Evolutionary conservation across 2,113 vertebrate species (phyloP).

Genomic region (Chelonoidis abingdonii): DNA sequence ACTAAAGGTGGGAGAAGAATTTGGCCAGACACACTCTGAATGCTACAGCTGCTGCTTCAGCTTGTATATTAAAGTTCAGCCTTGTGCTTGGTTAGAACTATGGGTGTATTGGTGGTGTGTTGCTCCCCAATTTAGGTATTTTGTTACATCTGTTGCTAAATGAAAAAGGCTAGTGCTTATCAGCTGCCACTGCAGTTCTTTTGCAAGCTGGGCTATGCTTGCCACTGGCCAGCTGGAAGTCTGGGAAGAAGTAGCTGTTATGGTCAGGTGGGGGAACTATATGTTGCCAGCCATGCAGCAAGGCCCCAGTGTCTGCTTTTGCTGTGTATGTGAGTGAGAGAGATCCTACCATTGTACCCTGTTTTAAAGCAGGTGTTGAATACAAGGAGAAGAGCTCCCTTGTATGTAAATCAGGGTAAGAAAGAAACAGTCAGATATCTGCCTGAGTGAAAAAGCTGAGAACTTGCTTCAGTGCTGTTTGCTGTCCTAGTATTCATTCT

Average conservation of each 20-base stretch:
- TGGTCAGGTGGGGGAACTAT: not conserved
- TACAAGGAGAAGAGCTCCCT: not conserved
- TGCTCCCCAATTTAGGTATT: not conserved
- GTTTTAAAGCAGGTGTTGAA: no score
- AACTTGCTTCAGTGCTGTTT: not conserved
- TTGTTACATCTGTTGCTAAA: not conserved
- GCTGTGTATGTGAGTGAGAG: not conserved
- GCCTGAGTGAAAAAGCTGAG: not conserved
- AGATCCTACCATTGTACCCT: no score
- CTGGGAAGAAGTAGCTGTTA: not conserved
- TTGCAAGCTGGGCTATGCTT: not conserved
- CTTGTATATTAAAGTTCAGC: no score
- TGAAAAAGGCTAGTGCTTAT: not conserved
- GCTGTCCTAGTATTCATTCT: not conserved
- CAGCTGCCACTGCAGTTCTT: not conserved
- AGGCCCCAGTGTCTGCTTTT: not conserved
- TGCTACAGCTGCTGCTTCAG: not conserved
- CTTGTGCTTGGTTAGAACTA: not conserved
- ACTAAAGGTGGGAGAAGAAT: not conserved
- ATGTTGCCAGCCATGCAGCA: not conserved
- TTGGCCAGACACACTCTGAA: not conserved
- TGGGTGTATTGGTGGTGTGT: not conserved
- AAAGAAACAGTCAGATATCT: not conserved
- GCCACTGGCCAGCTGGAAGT: not conserved
- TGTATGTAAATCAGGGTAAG: not conserved